Base-by-base conservation (phyloP, 2,113 vertebrate species). In the Octodon degus region DNA sequence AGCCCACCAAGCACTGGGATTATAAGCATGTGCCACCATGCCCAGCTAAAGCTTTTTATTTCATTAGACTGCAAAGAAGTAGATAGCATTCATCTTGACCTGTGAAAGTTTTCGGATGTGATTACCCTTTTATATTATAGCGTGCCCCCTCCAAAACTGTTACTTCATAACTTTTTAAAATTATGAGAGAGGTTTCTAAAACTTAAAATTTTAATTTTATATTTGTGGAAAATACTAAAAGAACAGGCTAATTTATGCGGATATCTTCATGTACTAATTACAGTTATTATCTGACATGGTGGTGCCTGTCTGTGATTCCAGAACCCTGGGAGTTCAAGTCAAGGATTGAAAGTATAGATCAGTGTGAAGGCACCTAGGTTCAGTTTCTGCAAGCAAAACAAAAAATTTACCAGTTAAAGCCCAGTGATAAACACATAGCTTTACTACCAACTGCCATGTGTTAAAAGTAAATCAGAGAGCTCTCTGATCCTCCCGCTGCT, bases 121-220 rank as follows among this genome's bases (percentile, higher is more conserved):
- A 85, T 84, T 86, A 5, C 27, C 30, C 43, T 92, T 65, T 86
- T 79, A 55, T 83, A 37, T 65, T 68, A 63, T 5, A 63, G 16
- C 89, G 88, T 96, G 72, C n/a, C 34, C 63, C 88, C 25, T 80
- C 22, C 14, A 68, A 84, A 95, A 90, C 19, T 72, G 32, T 58
- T 86, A 4, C 24, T 62, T 94, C 77, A 43, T 72, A 43, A 58
- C 4, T 82, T 84, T n/a, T 62, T 5, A 58, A 79, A 20, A n/a
- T 58, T 19, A 74, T 50, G 5, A 60, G 24, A 37, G 7, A 86
- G 6, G 53, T 76, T 91, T 86, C 86, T 70, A 84, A 93, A 81
- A 37, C 32, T 19, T 65, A 37, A 91, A 53, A 65, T 37, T 83
- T 92, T 96, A 62, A 30, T 68, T 92, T 90, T 93, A 37, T 85